Evolutionary conservation across 2,888 invertebrate genomes (phyloP).

Genomic region (Auanema sp.): DNA sequence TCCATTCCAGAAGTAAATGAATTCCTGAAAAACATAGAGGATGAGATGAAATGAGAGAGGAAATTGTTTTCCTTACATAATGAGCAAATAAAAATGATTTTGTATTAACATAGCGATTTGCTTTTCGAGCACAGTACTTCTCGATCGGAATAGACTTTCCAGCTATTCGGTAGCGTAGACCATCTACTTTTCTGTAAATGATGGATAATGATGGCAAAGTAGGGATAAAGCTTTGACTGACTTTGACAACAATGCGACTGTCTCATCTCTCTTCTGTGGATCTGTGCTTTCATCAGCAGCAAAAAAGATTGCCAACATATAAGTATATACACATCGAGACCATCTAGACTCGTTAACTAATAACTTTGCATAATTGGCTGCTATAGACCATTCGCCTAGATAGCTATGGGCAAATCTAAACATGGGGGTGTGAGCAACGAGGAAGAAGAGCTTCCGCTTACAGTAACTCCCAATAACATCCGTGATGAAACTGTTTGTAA

Average conservation of each 20-base stretch:
- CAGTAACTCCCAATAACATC: conserved; percentile 91
- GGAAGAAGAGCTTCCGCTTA: conserved; percentile 18
- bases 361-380: conserved; percentile 64
- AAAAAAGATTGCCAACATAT: conserved; percentile 83
- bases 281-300: conserved; percentile 57
- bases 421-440: neutral
- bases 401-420: conserved; percentile 56
- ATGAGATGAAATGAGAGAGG: neutral
- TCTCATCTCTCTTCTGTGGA: conserved; percentile 34
- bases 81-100: conserved; percentile 79
- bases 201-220: neutral
- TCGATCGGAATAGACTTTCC: conserved; percentile 96
- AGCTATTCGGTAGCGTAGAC: conserved; percentile 84
- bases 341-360: conserved; percentile 85
- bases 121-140: conserved; percentile 87
- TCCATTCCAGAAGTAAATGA: conserved; percentile 89
- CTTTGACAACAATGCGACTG: conserved; percentile 33
- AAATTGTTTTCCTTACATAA: conserved; percentile 67
- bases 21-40: conserved; percentile 70
- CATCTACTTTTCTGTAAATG: conserved; percentile 75
- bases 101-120: conserved; percentile 79
- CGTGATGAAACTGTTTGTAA: conserved; percentile 88
- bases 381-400: conserved; percentile 52
- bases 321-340: conserved; percentile 84
- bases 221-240: neutral